A percentile compares a stretch with the other conserved stretches of the same genome.
phyloP scores from a whole-genome alignment of 2,797 vertebrate genomes.

The Rhinichthys osculus region DNA sequence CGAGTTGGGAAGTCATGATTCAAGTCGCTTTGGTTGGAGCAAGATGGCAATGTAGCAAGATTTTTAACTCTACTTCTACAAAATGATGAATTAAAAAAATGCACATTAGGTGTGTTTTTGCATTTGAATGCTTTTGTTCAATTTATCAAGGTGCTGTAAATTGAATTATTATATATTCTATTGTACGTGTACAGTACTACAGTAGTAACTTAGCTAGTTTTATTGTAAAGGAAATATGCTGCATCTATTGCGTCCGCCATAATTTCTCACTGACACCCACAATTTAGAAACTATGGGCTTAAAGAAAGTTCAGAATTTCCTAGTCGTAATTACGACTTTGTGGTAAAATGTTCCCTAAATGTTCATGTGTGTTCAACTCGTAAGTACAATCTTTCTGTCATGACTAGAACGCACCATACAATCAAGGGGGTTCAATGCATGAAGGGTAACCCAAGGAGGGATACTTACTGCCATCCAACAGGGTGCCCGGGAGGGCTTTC shows the following conservation, averaged over 20 bases:
- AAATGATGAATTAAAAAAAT: neutral
- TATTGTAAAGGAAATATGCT: neutral
- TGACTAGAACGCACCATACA: neutral
- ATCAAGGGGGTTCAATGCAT: conserved; percentile 17
- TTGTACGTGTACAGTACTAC: neutral
- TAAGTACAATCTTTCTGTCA: neutral
- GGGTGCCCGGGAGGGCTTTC: conserved; percentile 93
- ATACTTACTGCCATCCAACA: conserved; percentile 97
- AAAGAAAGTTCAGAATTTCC: neutral
- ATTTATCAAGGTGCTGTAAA: neutral
- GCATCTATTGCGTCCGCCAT: neutral
- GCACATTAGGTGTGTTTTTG: no score
- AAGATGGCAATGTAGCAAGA: neutral
- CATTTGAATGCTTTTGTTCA: neutral
- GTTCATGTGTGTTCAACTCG: neutral
- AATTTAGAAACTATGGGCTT: neutral
- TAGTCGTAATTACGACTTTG: neutral
- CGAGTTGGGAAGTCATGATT: neutral
- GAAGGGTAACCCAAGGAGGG: conserved; percentile 43
- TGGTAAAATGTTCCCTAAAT: no score
- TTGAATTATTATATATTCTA: neutral
- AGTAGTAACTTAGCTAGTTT: neutral
- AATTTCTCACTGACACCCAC: neutral
- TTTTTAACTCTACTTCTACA: neutral
- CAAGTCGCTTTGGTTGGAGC: neutral